Conservation (phyloP, 53 echinoderm and acorn worm genomes). For the Crossaster papposus region DNA sequence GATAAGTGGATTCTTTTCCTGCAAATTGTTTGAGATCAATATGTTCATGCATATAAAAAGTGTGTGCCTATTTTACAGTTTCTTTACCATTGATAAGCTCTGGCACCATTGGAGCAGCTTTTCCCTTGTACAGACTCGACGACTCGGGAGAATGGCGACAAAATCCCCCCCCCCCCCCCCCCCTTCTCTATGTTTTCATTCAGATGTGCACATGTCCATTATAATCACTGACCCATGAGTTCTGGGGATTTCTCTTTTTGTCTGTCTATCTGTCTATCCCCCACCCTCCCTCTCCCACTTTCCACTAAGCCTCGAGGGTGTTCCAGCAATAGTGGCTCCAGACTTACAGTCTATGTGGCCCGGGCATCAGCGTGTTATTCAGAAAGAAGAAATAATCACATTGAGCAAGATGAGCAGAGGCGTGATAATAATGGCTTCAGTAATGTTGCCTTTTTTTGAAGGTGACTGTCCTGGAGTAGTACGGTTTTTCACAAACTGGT, state of each 20-base stretch:
- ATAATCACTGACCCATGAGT: neutral
- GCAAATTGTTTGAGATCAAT: too few species aligned
- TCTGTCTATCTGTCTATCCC: neutral
- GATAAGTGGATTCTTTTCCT: too few species aligned
- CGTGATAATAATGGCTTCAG: neutral
- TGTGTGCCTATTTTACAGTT: neutral
- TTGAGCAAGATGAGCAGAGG: neutral
- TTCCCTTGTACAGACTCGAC: neutral
- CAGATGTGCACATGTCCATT: neutral
- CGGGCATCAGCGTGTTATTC: slow-evolving; percentile 25
- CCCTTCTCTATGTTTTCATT: neutral
- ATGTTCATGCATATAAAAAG: neutral
- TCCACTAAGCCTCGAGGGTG: slow-evolving; percentile 36
- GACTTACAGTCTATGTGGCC: slow-evolving; percentile 47
- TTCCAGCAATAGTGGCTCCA: slow-evolving; percentile 49
- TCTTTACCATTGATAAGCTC: neutral
- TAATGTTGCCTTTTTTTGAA: neutral
- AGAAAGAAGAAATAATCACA: slow-evolving; percentile 25
- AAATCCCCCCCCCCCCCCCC: too few species aligned
- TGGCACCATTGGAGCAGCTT: neutral
- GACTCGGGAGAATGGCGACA: neutral
- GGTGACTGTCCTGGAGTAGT: neutral
- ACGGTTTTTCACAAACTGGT: neutral
- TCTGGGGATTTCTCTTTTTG: too few species aligned
- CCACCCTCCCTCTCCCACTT: neutral